Evolutionary conservation across 1,140 invertebrate species (phyloP).

Genomic region (Zeugodacus cucurbitae): DNA sequence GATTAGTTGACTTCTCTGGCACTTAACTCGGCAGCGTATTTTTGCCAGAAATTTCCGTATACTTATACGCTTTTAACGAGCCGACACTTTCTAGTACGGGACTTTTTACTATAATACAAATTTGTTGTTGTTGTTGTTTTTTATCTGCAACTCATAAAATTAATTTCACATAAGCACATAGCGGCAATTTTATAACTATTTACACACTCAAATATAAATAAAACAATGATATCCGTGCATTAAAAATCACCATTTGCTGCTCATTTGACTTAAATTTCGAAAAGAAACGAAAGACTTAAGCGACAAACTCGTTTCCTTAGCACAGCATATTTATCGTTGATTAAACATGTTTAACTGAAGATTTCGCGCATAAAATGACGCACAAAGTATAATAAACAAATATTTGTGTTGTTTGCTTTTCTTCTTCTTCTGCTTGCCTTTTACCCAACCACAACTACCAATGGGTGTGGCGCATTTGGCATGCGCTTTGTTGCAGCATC

Average conservation of each 20-base stretch:
- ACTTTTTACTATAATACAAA: not conserved
- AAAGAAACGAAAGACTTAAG: constrained; percentile 32
- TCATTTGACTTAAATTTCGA: not conserved
- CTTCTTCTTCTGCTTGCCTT: not conserved
- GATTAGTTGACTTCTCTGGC: not conserved
- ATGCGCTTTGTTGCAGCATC: not conserved
- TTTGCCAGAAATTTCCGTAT: not conserved
- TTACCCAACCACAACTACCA: not conserved
- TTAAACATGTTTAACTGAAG: not conserved
- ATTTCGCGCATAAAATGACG: not conserved
- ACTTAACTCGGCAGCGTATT: not conserved
- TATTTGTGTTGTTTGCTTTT: not conserved
- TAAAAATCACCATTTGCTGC: not conserved
- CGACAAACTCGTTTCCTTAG: constrained; percentile 8
- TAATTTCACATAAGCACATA: not conserved
- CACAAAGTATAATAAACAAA: not conserved
- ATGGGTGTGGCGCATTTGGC: not conserved
- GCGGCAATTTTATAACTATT: not conserved
- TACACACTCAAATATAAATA: not conserved
- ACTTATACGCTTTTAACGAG: not conserved
- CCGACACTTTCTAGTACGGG: not conserved
- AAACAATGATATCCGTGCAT: not conserved
- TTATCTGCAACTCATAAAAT: not conserved
- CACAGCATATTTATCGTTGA: not conserved
- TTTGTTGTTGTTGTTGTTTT: not conserved